Conservation (phyloP, 2,797 vertebrate species). For the Molothrus ater region DNA sequence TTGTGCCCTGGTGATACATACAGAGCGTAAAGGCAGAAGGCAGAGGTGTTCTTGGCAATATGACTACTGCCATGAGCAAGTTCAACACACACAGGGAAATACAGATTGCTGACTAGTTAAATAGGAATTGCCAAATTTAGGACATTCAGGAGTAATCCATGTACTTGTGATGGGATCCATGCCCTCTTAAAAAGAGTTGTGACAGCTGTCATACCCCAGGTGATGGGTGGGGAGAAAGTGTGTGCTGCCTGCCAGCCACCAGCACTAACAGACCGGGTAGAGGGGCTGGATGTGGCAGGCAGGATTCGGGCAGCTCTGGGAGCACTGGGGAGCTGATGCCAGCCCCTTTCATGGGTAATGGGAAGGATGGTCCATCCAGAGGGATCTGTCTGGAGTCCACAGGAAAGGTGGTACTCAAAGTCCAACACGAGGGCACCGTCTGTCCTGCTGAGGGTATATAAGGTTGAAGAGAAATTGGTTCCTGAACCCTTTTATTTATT, state of each 20-base stretch:
- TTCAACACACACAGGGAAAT: background rate
- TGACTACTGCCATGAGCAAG: accelerated
- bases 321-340: background rate
- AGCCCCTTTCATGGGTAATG: background rate
- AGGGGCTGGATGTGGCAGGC: background rate
- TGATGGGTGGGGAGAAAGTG: background rate
- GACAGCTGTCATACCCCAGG: background rate
- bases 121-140: background rate
- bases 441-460: background rate
- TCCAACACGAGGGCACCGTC: background rate
- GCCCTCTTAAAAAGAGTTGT: background rate
- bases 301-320: background rate
- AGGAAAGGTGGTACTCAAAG: background rate
- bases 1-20: background rate
- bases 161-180: background rate
- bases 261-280: accelerated
- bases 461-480: background rate
- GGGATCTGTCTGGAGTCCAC: background rate
- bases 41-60: background rate
- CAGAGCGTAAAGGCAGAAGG: background rate
- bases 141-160: background rate
- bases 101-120: background rate
- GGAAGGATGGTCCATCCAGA: background rate
- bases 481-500: background rate
- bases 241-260: background rate